Conservation (phyloP, 2,113 vertebrate species). For the Rhabdomys dilectus region DNA sequence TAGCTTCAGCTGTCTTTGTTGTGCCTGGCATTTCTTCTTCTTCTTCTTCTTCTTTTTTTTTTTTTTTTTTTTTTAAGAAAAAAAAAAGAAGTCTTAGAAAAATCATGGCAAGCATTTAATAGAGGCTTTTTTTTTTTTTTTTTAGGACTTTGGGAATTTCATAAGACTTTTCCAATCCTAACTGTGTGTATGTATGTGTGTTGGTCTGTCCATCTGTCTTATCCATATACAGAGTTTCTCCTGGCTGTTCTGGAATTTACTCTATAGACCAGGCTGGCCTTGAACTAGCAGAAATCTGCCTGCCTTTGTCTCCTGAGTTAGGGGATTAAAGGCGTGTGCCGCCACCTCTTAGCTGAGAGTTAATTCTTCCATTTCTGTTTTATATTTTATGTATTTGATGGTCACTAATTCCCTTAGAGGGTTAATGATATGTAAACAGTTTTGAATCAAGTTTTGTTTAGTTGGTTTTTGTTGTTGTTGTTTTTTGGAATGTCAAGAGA, state of each 20-base stretch:
- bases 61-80: no score
- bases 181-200: not conserved
- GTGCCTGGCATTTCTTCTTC: slow-evolving; percentile 58
- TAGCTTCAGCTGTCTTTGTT: slow-evolving; percentile 50
- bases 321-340: not conserved
- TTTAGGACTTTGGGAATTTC: slow-evolving; percentile 47
- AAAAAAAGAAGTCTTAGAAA: slow-evolving; percentile 36
- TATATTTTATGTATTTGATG: slow-evolving; percentile 33
- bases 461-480: not conserved
- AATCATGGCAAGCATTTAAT: slow-evolving; percentile 39
- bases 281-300: not conserved
- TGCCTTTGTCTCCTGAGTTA: not conserved
- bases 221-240: not conserved
- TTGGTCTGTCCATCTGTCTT: not conserved
- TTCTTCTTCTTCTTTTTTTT: not conserved
- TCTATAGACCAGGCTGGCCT: not conserved
- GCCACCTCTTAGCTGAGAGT: not conserved
- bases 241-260: not conserved
- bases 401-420: slow-evolving; percentile 30
- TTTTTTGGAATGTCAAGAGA: no score
- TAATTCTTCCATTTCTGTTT: slow-evolving; percentile 40
- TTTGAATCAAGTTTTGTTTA: slow-evolving; percentile 26
- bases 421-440: slow-evolving; percentile 45
- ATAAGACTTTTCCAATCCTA: slow-evolving; percentile 63
- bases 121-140: not conserved